Evolutionary conservation across 1,140 invertebrate genomes (phyloP), one percentile per base, ranked within the genome.

Genomic region (Halyomorpha halys): DNA sequence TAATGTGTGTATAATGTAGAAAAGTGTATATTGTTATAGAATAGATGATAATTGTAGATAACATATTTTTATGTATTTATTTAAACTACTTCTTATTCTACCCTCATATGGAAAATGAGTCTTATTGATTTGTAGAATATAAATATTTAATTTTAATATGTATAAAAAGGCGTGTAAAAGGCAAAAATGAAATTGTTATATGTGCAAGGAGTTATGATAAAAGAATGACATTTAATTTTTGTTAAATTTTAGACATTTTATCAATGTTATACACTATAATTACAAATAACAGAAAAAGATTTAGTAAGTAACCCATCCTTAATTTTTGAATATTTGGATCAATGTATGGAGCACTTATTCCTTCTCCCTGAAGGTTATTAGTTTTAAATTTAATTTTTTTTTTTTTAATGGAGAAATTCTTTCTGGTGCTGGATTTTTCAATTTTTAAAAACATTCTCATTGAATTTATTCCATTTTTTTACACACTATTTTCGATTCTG

Each of bases 61-160:
- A 56, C 53, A 13, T 56, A 56, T 56, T 56, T 56, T 56, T 56
- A 25, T 56, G 53, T 56, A 56, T 56, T 56, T 56, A 56, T 56
- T 56, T 56, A 56, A 56, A 23, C 23, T 23, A 23, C 53, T 56
- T 56, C 53, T 23, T 23, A 23, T 56, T 23, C 23, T 25, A 19
- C 19, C 9, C 23, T 9, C 11, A 25, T 25, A 56, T 27, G 18
- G 23, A 23, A 56, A 56, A 5, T 15, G 34, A 39, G 23, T 56
- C 53, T 56, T 56, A 56, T 56, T 56, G 3, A 25, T 56, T 56
- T 56, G 53, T 56, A 56, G 53, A 25, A 11, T 23, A 49, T 49
- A 56, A 56, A 21, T 25, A 56, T 56, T 39, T 8, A 39, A 39
- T 39, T 39, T 39, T 39, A 39, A 39, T 39, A 13, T 39, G 34